Percentiles rank a stretch among this genome's conserved stretches.
Conservation (phyloP, 2,113 vertebrate species). For the Malaclemys terrapin region DNA sequence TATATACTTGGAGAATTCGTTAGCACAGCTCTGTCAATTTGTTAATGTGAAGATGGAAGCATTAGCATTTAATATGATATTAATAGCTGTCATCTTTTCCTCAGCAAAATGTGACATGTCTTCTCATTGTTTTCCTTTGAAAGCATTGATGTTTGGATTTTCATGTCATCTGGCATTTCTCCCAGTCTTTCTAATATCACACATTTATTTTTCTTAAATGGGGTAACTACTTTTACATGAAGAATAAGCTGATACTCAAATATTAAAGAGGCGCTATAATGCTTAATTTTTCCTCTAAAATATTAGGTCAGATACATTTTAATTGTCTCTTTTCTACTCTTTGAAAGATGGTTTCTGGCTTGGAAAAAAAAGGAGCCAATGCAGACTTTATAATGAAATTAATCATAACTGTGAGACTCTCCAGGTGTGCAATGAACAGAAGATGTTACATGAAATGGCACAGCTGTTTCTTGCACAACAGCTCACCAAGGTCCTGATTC, state of each 20-base stretch:
- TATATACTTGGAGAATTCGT: neutral
- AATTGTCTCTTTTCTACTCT: neutral
- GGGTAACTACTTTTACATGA: constrained; percentile 14
- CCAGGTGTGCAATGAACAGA: neutral
- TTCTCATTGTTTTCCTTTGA: constrained; percentile 16
- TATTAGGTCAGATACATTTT: neutral
- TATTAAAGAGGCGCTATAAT: neutral
- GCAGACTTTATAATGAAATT: neutral
- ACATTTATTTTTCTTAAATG: neutral
- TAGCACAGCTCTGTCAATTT: neutral
- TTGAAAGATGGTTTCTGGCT: neutral
- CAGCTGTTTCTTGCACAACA: neutral
- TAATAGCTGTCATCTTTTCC: constrained; percentile 5
- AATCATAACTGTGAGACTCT: neutral
- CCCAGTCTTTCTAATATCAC: constrained; percentile 3
- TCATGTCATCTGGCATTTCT: constrained; percentile 6
- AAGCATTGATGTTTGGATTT: constrained; percentile 14
- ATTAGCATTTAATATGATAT: constrained; percentile 5
- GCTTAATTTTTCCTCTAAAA: neutral
- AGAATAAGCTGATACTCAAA: neutral
- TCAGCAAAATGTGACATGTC: neutral
- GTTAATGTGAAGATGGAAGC: neutral
- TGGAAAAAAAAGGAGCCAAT: neutral
- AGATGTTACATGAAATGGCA: constrained; percentile 26
- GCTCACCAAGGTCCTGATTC: neutral